Percentiles rank a stretch among this genome's conserved stretches.
Evolutionary conservation across 2,888 invertebrate genomes (phyloP).

Genomic region (Philhelius pedissequus): DNA sequence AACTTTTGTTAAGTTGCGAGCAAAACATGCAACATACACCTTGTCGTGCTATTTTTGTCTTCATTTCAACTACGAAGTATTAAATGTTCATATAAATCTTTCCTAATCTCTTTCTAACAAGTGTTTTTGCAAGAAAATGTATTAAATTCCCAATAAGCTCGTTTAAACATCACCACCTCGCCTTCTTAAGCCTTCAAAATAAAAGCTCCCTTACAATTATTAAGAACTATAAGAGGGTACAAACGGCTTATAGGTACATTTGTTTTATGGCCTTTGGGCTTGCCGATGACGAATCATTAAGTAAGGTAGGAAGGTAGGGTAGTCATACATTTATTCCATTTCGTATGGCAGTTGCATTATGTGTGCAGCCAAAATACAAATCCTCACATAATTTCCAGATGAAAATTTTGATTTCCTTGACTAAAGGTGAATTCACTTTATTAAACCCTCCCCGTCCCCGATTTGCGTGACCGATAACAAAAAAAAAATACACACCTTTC

Average conservation of each 20-base stretch:
- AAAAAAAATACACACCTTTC: background rate
- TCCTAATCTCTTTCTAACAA: background rate
- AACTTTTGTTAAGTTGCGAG: too few relatives aligned
- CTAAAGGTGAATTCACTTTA: background rate
- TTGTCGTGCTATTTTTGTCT: background rate
- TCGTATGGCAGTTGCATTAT: background rate
- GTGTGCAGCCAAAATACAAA: background rate
- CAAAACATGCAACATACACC: background rate
- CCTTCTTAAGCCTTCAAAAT: background rate
- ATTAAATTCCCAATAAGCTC: background rate
- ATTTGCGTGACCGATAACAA: background rate
- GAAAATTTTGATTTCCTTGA: background rate
- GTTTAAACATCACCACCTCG: background rate
- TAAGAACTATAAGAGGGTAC: background rate
- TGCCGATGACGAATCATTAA: background rate
- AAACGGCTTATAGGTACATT: background rate
- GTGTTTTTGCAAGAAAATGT: background rate
- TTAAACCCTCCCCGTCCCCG: background rate
- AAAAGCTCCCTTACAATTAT: background rate
- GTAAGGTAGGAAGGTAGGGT: background rate
- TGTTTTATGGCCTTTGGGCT: background rate
- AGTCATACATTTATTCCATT: background rate
- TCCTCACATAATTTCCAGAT: background rate
- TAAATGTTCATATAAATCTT: background rate
- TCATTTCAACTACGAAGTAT: background rate